Percentiles rank a stretch among this genome's conserved stretches.
Evolutionary conservation across 1,140 invertebrate species (phyloP).

Genomic region (Drosophila sucinea): DNA sequence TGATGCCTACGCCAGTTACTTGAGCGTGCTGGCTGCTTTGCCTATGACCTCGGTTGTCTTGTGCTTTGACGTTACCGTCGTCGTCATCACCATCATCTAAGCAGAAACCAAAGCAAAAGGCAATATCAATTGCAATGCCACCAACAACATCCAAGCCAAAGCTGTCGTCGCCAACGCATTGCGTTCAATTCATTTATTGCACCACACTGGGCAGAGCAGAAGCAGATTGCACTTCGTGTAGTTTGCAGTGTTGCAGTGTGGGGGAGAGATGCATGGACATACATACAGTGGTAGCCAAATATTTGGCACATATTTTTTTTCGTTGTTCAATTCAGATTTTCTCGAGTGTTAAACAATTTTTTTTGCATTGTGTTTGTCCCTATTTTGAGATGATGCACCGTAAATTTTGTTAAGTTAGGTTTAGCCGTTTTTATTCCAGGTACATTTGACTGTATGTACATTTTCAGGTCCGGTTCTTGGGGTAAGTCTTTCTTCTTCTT

Average conservation of each 20-base stretch:
- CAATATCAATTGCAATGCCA: slow-evolving; percentile 39
- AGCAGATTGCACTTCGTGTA: slow-evolving; percentile 43
- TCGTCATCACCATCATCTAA: slow-evolving; percentile 40
- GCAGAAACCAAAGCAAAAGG: slow-evolving; percentile 21
- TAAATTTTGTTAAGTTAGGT: no score
- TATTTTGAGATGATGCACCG: no score
- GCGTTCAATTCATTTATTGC: slow-evolving; percentile 70
- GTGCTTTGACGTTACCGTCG: slow-evolving; percentile 12
- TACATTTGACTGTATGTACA: not conserved
- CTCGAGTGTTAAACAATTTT: no score
- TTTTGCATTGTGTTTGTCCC: no score
- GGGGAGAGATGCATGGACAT: slow-evolving; percentile 65
- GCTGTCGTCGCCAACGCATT: slow-evolving; percentile 52
- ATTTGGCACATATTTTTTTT: no score
- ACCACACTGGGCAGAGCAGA: slow-evolving; percentile 53
- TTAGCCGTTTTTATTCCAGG: no score
- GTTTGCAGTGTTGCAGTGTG: slow-evolving; percentile 56
- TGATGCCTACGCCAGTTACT: slow-evolving; percentile 71
- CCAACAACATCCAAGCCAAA: slow-evolving; percentile 51
- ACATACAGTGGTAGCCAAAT: slow-evolving; percentile 4
- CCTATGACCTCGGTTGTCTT: slow-evolving; percentile 61
- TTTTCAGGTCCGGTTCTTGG: not conserved
- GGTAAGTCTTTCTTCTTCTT: not conserved
- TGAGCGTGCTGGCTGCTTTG: slow-evolving; percentile 66
- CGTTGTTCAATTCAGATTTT: no score